phyloP scores from a whole-genome alignment of 2,797 vertebrate species.

The Gallinago stenura region DNA sequence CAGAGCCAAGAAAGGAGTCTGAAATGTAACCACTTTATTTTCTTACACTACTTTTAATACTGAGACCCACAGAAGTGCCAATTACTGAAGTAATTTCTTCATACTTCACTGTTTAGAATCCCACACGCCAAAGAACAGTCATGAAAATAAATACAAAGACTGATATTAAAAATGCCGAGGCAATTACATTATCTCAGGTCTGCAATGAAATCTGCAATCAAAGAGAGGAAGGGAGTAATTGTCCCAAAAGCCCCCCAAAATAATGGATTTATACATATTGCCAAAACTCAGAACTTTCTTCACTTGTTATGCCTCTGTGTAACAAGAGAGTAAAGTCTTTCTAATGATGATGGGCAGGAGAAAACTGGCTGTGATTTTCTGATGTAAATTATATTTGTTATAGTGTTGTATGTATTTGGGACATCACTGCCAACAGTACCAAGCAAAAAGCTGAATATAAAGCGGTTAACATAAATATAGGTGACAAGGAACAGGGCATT shows the following conservation, averaged over 20 bases:
- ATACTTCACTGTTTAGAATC: not conserved
- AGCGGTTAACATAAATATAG: not conserved
- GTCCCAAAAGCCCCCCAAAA: not conserved
- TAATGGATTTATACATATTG: not conserved
- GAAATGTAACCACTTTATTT: not conserved
- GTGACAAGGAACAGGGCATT: not conserved
- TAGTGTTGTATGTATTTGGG: not conserved
- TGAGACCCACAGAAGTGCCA: not conserved
- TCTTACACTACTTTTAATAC: not conserved
- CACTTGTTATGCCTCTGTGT: not conserved
- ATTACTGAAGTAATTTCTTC: not conserved
- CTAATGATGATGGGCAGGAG: not conserved
- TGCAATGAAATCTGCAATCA: not conserved
- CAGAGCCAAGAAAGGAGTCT: not conserved
- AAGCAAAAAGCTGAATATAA: not conserved
- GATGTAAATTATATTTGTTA: not conserved
- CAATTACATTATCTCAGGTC: not conserved
- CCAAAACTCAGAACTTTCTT: not conserved
- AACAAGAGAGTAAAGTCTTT: not conserved
- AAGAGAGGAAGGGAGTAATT: not conserved
- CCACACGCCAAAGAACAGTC: not conserved
- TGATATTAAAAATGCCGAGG: not conserved
- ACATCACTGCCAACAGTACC: not conserved
- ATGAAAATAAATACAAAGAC: not conserved
- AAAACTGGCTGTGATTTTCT: not conserved